phyloP scores from a whole-genome alignment of 2,888 invertebrate species.

The Sepioteuthis lessoniana region DNA sequence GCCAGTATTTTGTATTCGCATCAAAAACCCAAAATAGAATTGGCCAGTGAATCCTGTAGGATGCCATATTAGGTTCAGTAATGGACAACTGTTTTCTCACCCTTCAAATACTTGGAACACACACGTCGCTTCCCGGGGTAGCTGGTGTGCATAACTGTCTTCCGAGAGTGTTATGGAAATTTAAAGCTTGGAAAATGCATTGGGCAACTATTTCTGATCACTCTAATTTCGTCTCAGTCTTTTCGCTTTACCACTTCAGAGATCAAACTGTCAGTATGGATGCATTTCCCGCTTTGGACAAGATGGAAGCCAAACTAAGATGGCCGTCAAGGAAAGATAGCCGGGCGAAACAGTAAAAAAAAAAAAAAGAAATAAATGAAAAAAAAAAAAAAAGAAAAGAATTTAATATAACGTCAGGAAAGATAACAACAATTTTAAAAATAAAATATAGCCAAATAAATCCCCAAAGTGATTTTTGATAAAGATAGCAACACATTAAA shows the following conservation, averaged over 20 bases:
- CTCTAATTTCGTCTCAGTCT: neutral
- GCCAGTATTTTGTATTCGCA: neutral
- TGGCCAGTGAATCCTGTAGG: neutral
- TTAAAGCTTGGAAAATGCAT: neutral
- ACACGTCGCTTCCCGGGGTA: neutral
- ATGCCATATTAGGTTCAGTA: neutral
- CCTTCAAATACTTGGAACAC: neutral
- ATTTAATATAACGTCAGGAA: neutral
- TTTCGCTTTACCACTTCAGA: neutral
- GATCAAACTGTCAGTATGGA: neutral
- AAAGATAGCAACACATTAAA: no score
- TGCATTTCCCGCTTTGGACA: neutral
- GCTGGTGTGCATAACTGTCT: neutral
- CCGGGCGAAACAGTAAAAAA: neutral
- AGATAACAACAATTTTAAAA: no score
- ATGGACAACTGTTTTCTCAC: conserved; percentile 4
- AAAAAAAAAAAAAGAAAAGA: neutral
- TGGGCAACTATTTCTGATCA: neutral
- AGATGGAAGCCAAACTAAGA: no score
- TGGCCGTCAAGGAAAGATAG: no score
- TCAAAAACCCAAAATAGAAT: neutral
- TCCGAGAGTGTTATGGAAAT: conserved; percentile 23
- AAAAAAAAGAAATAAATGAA: neutral
- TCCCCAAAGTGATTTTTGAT: no score
- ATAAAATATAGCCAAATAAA: no score